Base-by-base conservation (phyloP, 1,140 invertebrate genomes). In the Heliconius hermathena region DNA sequence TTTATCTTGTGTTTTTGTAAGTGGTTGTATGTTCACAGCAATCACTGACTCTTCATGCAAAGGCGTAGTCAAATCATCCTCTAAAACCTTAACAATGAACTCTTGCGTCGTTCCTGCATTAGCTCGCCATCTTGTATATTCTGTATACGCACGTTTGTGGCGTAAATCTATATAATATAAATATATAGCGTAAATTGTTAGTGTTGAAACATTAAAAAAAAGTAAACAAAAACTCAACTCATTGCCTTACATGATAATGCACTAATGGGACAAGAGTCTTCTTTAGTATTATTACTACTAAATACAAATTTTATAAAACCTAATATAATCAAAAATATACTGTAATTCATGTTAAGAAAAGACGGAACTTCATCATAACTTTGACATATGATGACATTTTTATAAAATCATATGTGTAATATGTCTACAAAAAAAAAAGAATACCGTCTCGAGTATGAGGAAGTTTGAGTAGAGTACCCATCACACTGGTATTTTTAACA, bases 21-120 rank as follows among this genome's bases (percentile, higher is more conserved):
- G 9, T 13, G 90, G 83, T 74, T 86, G 84, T 81, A 94, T 93
- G 75, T 93, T 93, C 16, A 93, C 80, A 41, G 91, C 91, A 49
- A 88, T 79, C 54, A 94, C 82, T 81, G 84, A 11, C 26, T 13
- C 79, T 41, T 87, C 86, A 0, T 82, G 71, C n/a, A 70, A 81
- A 18, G 83, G 36, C 20, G 86, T 87, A 54, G 88, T 77, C 46
- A 91, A 60, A 20, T 93, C 93, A 71, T 94, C 93, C 74, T 94
- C 93, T 72, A 93, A 88, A 79, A 94, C 89, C 85, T 93, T 92
- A 20, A 94, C 92, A 74, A 94, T 88, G 73, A 94, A 94, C 76
- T 93, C 89, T 80, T 82, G 82, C 54, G 89, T 91, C 8, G 89
- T 89, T 72, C 90, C 88, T 78, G 77, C 71, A 81, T 89, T 91